Evolutionary conservation across 1,140 invertebrate species (phyloP), one percentile per base, ranked within the genome.

Genomic region (Sitophilus oryzae): DNA sequence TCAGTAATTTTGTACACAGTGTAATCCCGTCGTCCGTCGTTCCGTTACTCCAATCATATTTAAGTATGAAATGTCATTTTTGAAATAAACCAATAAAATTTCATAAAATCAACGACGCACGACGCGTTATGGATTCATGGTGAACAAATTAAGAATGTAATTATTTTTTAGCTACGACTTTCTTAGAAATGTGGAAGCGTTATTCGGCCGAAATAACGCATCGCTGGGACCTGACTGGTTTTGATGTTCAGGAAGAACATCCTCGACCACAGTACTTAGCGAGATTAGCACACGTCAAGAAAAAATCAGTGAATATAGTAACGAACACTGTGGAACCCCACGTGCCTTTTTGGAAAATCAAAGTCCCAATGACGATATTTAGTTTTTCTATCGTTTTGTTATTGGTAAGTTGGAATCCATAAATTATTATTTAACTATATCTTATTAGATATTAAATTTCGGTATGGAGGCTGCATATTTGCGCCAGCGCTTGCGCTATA

Each of bases 151-250:
- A 15, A n/a, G n/a, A n/a, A n/a, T n/a, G 9, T 11, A 8, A 37
- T 22, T 44, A 9, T 65, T 59, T 73, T 74, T 14, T 60, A 88
- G 88, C 84, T 20, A 83, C 88, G 2, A 78, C 91, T 56, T 95
- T 93, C 74, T 72, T 96, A 61, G 94, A 98, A 76, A 76, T 96
- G 55, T 98, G 95, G 95, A 96, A 97, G 73, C 77, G 93, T 25
- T 92, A 93, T 71, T 88, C 89, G 0, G 86, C 89, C 0, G 86
- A 90, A 74, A 91, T 95, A 64, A 92, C 89, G 1, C 90, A 95
- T 72, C 79, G 86, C 35, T 95, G 91, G 91, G 91, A 92, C 73
- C 76, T 94, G 43, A 90, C 89, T 1, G 86, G 86, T 2, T 93
- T 91, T 66, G 89, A 91, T 75, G 76, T 85, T 34, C 82, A 89